Conservation (phyloP, 2,888 invertebrate genomes). For the Dinocampus coccinellae region DNA sequence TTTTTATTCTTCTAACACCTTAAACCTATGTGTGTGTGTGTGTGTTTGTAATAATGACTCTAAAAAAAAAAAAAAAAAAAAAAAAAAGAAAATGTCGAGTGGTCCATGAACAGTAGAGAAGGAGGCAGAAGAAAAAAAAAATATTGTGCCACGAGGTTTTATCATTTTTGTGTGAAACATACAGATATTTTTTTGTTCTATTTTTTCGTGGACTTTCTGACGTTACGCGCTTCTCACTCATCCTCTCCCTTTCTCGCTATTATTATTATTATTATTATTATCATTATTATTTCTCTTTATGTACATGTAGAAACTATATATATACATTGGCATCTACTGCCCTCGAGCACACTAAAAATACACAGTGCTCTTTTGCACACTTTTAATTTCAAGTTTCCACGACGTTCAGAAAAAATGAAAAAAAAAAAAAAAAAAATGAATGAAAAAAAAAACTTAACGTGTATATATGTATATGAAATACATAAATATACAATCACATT, state of each 20-base stretch:
- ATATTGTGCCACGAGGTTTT: conserved; percentile 51
- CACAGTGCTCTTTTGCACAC: neutral
- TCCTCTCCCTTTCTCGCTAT: too few relatives aligned
- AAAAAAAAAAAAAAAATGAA: neutral
- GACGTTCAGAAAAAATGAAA: neutral
- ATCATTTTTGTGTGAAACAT: conserved; percentile 58
- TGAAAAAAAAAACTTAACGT: neutral
- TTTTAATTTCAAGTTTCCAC: neutral
- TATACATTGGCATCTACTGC: neutral
- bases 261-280: too few relatives aligned
- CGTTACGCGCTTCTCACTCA: conserved; percentile 16
- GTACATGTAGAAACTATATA: too few relatives aligned
- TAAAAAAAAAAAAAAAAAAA: neutral
- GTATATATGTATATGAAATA: neutral
- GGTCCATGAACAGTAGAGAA: too few relatives aligned
- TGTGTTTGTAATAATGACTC: too few relatives aligned
- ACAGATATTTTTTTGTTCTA: conserved; percentile 48
- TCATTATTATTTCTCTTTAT: too few relatives aligned
- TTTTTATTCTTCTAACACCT: neutral
- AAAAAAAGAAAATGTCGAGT: too few relatives aligned
- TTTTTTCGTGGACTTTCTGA: conserved; percentile 41
- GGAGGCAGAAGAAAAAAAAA: neutral
- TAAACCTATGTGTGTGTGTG: neutral
- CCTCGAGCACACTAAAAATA: conserved; percentile 45
- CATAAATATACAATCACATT: too few relatives aligned